These are phyloP conservation scores for Drosophila pegasa DNA, from an alignment of 2,888 invertebrate genomes.

Conservation along the genomic window DNA sequence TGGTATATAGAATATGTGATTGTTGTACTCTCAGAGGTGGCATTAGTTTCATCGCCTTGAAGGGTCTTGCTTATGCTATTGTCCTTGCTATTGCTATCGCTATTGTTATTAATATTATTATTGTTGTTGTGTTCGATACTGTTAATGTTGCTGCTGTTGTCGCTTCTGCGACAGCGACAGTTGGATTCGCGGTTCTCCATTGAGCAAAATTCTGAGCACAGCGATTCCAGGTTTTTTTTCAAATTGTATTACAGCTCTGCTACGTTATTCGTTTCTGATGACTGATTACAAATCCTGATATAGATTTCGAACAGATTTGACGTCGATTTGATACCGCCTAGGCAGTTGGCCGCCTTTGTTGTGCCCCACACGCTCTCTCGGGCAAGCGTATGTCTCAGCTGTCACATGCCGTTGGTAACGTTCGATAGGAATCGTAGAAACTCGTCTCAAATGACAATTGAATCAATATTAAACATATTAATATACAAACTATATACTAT, in stretches of 20 bases:
- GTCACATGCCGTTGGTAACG: background rate
- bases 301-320: slow-evolving; percentile 12
- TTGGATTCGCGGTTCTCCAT: slow-evolving; percentile 5
- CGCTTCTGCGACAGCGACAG: background rate
- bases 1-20: background rate
- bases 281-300: slow-evolving; percentile 33
- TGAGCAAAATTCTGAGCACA: background rate
- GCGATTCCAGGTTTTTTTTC: background rate
- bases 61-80: background rate
- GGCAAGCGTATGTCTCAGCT: background rate
- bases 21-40: background rate
- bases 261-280: slow-evolving; percentile 8
- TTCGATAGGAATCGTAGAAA: background rate
- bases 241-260: slow-evolving; percentile 7
- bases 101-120: background rate
- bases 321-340: slow-evolving; percentile 21
- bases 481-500: background rate
- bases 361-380: background rate
- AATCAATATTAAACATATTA: background rate
- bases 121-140: too few relatives aligned
- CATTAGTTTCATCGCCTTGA: background rate
- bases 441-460: background rate
- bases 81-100: background rate
- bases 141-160: background rate
- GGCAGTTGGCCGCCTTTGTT: slow-evolving; percentile 18